Base-by-base conservation (phyloP, 1,140 invertebrate species). In the Zeugodacus cucurbitae region DNA sequence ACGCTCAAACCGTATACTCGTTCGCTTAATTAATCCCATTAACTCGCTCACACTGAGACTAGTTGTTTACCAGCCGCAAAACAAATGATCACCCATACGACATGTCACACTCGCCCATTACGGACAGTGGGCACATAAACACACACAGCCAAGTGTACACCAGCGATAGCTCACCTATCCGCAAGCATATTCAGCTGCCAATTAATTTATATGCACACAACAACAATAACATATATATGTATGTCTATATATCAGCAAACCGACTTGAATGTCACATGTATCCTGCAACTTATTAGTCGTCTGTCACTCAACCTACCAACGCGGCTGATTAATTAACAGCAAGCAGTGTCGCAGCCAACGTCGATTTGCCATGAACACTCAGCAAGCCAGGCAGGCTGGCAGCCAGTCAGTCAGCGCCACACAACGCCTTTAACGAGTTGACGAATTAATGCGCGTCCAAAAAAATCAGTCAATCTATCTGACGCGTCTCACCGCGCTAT, bases 391-490 rank as follows among this genome's bases (percentile, higher is more conserved):
- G n/a, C n/a, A n/a, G n/a, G n/a, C n/a, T n/a, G n/a, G n/a, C 11
- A 82, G n/a, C 17, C 41, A 82, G 34, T 17, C 67, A 37, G 29
- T 32, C 14, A 74, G 17, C 37, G 17, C n/a, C 37, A n/a, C 70
- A 6, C n/a, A 41, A 17, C 37, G 41, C 74, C 41, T 29, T n/a
- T 22, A 26, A 48, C 74, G n/a, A 48, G 41, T 82, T 82, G 74
- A 82, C 41, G n/a, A 22, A 82, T 82, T 82, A 82, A 82, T 82
- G 74, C n/a, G 74, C 74, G 41, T 48, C 74, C 41, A 82, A 82
- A 82, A 82, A 82, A 82, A 82, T 48, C 41, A 48, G 74, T 82
- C 74, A 82, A 29, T n/a, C 41, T 82, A 82, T 48, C 34, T 82
- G 41, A 22, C 74, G 37, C 67, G 37, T 7, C 64, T 11, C 64